Percentiles rank a stretch among this genome's conserved stretches.
Conservation (phyloP, 1,140 invertebrate species). For the Semibalanus balanoides region DNA sequence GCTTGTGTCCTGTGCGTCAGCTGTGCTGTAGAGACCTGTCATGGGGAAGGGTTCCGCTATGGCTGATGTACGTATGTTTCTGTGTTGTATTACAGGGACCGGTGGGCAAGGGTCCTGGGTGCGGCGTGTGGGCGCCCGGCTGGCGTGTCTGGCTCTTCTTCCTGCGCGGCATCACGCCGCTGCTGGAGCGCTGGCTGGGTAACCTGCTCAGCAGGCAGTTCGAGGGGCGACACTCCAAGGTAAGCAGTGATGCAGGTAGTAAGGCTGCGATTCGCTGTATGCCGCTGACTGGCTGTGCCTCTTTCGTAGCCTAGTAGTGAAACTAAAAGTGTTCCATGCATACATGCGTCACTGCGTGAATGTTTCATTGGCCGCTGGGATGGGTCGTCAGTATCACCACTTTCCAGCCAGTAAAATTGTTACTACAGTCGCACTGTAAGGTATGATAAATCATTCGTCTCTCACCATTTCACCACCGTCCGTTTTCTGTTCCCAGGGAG, state of each 20-base stretch:
- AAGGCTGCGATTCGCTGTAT: too few relatives aligned
- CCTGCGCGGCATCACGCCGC: constrained; percentile 94
- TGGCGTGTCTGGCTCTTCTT: constrained; percentile 99
- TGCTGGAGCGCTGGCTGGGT: constrained; percentile 94
- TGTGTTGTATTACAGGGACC: constrained; percentile 48
- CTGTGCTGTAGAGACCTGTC: background rate
- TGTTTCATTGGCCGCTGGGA: too few relatives aligned
- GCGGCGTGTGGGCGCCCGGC: constrained; percentile 97
- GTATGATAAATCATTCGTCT: too few relatives aligned
- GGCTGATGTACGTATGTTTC: background rate
- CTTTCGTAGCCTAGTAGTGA: too few relatives aligned
- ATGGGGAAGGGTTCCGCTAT: background rate
- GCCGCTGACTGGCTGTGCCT: too few relatives aligned
- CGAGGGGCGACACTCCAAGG: constrained; percentile 93
- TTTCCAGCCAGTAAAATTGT: too few relatives aligned
- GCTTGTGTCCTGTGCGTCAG: too few relatives aligned
- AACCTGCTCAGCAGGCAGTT: constrained; percentile 96
- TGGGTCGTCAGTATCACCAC: too few relatives aligned
- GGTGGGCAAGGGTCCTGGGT: constrained; percentile 96
- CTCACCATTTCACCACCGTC: too few relatives aligned
- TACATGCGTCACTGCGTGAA: too few relatives aligned
- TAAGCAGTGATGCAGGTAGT: background rate
- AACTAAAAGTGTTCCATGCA: too few relatives aligned
- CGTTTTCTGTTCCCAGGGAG: constrained; percentile 38
- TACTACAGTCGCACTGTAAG: too few relatives aligned